Evolutionary conservation across 1,140 invertebrate species (phyloP), one percentile per base, ranked within the genome.

Genomic region (Oedothorax gibbosus): DNA sequence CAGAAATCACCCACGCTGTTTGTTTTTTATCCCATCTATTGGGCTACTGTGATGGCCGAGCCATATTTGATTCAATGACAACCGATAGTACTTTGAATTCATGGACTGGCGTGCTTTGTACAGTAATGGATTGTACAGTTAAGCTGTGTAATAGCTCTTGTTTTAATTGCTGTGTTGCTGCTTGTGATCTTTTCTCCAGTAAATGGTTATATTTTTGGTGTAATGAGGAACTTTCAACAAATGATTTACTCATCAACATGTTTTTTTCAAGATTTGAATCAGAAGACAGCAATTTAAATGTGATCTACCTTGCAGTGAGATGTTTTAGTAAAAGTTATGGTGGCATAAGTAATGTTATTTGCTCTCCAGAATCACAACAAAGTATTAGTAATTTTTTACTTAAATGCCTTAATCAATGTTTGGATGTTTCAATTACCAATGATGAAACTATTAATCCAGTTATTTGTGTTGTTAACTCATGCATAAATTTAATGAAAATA

Each of bases 21-120:
- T 69, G 83, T 85, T 85, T 85, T 53, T 21, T 85, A 9, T 77
- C 83, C 20, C 66, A 85, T 35, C n/a, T 85, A 0, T 15, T 85
- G 15, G 53, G 78, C 60, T 85, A 85, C 14, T 62, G 15, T 78
- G 64, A 85, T n/a, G 75, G 83, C 6, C 64, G 75, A 35, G 20
- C 57, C 50, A 21, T 85, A 50, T 56, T 75, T 75, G 21, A n/a
- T 20, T 54, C 18, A 12, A 53, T 54, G 9, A 21, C 11, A 2
- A 11, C 10, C 20, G 81, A 57, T 14, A n/a, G 56, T 35, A n/a
- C 18, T 1, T 35, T 49, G 20, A n/a, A 20, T 6, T 66, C 10
- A 18, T 84, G 81, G 81, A 50, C 64, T 14, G 53, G 56, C 65
- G 64, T 66, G 8, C 20, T 84, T 9, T 10, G 68, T 14, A 51